A percentile compares a stretch with the other conserved stretches of the same genome.
Evolutionary conservation across 2,888 invertebrate species (phyloP).

Genomic region (Marronus borbonicus): DNA sequence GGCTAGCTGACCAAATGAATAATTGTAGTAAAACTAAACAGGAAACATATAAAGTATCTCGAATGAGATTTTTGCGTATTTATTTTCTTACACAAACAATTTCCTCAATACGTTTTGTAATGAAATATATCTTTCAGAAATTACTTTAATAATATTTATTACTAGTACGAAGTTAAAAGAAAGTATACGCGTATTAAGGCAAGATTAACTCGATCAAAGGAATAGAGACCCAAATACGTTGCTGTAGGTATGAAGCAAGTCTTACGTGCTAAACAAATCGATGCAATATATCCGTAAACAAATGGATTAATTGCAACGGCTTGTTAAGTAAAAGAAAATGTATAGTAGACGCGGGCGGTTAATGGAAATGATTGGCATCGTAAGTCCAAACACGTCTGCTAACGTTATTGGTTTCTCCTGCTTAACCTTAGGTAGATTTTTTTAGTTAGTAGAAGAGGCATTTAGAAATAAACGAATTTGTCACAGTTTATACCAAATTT

Average conservation of each 20-base stretch:
- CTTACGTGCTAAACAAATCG: neutral
- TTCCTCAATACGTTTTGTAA: conserved; percentile 27
- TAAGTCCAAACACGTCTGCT: no score
- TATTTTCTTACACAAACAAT: conserved; percentile 35
- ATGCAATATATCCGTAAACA: neutral
- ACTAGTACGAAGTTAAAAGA: conserved; percentile 4
- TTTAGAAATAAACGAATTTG: no score
- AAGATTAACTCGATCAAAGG: conserved; percentile 26
- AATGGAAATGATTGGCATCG: neutral
- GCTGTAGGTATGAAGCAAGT: neutral
- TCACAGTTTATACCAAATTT: no score
- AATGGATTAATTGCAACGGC: no score
- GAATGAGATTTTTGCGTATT: conserved; percentile 16
- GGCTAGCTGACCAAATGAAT: conserved; percentile 37
- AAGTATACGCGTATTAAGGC: conserved; percentile 20
- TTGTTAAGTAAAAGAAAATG: no score
- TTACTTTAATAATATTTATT: conserved; percentile 32
- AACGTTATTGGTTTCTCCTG: no score
- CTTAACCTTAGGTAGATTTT: no score
- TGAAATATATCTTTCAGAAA: conserved; percentile 38
- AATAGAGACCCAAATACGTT: neutral
- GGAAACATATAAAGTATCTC: conserved; percentile 29
- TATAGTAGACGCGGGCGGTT: neutral
- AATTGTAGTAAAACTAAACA: conserved; percentile 35
- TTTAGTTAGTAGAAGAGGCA: no score